Evolutionary conservation across 2,797 vertebrate genomes (phyloP).

Genomic region (Oreonectes daqikongensis): DNA sequence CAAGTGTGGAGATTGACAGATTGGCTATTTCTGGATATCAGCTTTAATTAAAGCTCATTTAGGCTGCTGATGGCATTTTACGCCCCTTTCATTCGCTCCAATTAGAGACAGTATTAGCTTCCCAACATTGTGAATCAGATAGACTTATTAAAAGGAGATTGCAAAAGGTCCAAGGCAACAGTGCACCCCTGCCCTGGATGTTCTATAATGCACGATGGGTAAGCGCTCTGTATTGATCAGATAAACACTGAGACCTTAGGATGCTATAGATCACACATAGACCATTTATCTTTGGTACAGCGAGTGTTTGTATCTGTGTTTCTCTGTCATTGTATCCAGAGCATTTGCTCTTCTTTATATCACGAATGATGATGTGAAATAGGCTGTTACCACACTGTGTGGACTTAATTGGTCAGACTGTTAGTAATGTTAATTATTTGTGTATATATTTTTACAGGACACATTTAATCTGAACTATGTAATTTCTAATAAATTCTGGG

Average conservation of each 20-base stretch:
- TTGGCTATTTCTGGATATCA: slow-evolving; percentile 73
- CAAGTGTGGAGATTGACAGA: slow-evolving; percentile 75
- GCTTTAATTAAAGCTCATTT: slow-evolving; percentile 79
- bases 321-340: slow-evolving; percentile 30
- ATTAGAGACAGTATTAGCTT: slow-evolving; percentile 73
- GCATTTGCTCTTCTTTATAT: not conserved
- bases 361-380: not conserved
- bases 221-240: slow-evolving; percentile 54
- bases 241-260: slow-evolving; percentile 56
- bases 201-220: slow-evolving; percentile 49
- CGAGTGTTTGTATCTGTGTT: not conserved
- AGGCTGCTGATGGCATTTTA: slow-evolving; percentile 75
- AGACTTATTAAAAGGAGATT: slow-evolving; percentile 58
- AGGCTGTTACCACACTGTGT: not conserved
- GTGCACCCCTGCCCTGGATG: slow-evolving; percentile 45
- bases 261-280: slow-evolving; percentile 54
- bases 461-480: no score
- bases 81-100: slow-evolving; percentile 65
- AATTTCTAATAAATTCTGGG: no score
- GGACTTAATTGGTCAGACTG: no score
- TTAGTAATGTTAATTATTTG: no score
- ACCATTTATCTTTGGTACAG: slow-evolving; percentile 45
- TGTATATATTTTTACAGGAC: no score
- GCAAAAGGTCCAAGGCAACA: slow-evolving; percentile 58
- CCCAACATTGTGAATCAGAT: slow-evolving; percentile 66